These are phyloP conservation scores for Drosophila tanythrix DNA, from an alignment of 2,888 invertebrate species.

Conservation along the genomic window DNA sequence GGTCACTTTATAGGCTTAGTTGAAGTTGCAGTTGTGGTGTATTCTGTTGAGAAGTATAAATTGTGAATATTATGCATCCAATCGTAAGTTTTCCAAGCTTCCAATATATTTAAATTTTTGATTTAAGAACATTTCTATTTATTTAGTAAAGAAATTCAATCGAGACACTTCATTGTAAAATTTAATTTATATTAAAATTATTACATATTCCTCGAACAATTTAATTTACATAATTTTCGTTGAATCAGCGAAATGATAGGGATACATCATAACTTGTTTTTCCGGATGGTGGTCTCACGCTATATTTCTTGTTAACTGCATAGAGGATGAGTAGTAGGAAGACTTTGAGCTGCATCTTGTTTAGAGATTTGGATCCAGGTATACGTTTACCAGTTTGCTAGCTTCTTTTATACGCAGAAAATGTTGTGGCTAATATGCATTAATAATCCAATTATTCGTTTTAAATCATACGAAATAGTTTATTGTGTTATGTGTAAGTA, in stretches of 20 bases:
- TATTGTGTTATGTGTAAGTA: not conserved
- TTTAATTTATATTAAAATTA: not conserved
- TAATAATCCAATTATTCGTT: not conserved
- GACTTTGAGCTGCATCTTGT: not conserved
- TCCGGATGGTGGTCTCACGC: too few species aligned
- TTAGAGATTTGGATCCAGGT: not conserved
- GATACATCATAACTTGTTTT: too few species aligned
- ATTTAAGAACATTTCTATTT: not conserved
- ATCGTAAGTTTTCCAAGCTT: too few species aligned
- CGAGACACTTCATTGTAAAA: not conserved
- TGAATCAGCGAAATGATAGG: not conserved
- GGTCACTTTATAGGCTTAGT: slow-evolving; percentile 68
- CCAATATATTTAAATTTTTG: not conserved
- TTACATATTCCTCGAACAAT: not conserved
- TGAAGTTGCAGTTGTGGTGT: too few species aligned
- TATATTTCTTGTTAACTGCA: rapidly evolving
- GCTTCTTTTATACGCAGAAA: not conserved
- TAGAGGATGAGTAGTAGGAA: not conserved
- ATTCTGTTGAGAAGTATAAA: not conserved
- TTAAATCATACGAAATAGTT: not conserved
- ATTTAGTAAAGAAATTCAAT: not conserved
- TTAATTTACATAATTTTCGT: not conserved
- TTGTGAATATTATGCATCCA: too few species aligned
- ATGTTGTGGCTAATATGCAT: not conserved
- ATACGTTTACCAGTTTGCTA: not conserved